Conservation (phyloP, 2,113 vertebrate species). For the Epinephelus moara region DNA sequence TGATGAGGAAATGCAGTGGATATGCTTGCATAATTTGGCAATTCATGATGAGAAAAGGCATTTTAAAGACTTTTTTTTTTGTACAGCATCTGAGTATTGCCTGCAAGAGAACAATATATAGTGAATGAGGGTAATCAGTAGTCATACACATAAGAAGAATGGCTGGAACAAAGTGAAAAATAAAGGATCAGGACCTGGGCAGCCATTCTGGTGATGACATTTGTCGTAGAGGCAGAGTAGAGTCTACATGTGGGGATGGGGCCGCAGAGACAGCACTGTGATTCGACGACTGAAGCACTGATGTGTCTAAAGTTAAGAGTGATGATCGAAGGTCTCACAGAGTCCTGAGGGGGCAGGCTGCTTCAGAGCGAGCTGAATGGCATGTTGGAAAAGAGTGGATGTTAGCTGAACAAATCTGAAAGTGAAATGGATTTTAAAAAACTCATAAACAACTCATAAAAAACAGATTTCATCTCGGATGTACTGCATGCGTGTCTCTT, state of each 20-base stretch:
- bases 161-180: conserved; percentile 11
- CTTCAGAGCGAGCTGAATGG: conserved; percentile 54
- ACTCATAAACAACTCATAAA: conserved; percentile 10
- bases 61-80: conserved; percentile 31
- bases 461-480: conserved; percentile 65
- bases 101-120: conserved; percentile 45
- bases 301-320: conserved; percentile 50
- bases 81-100: conserved; percentile 35
- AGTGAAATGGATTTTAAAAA: background rate
- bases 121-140: conserved; percentile 21
- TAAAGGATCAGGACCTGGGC: conserved; percentile 40
- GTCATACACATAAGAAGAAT: conserved; percentile 25
- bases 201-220: conserved; percentile 35
- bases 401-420: background rate
- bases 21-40: conserved; percentile 77
- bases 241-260: conserved; percentile 19
- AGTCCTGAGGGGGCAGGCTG: conserved; percentile 64
- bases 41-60: conserved; percentile 71
- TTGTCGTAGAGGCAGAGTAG: conserved; percentile 23
- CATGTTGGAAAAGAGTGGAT: conserved; percentile 20
- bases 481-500: conserved; percentile 10
- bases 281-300: conserved; percentile 50
- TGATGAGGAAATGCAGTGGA: conserved; percentile 58
- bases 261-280: conserved; percentile 17
- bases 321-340: conserved; percentile 47